Evolutionary conservation across 2,888 invertebrate genomes (phyloP).

Genomic region (Agriotes lineatus): DNA sequence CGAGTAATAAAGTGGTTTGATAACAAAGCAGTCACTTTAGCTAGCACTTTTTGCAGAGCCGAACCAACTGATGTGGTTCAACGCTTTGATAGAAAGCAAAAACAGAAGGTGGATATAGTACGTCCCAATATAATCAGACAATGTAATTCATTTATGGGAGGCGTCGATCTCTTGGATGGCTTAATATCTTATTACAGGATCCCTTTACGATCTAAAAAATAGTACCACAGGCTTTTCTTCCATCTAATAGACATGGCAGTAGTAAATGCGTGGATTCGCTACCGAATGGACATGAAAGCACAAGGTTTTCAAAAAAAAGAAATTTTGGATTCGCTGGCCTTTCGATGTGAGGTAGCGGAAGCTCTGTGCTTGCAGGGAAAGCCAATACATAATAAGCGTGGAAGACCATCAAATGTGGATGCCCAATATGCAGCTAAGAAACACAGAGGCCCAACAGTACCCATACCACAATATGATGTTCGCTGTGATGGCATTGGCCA

Average conservation of each 20-base stretch:
- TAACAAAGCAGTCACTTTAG: conserved; percentile 37
- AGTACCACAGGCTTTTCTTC: conserved; percentile 28
- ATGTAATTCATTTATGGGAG: conserved; percentile 33
- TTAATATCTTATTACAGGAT: conserved; percentile 31
- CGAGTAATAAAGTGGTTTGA: conserved; percentile 44
- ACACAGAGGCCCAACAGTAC: neutral
- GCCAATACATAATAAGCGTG: neutral
- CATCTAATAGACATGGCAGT: conserved; percentile 27
- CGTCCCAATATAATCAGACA: conserved; percentile 34
- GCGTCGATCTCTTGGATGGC: conserved; percentile 33
- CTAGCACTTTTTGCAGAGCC: conserved; percentile 40
- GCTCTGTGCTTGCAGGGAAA: conserved; percentile 3
- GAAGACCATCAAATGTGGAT: conserved; percentile 10
- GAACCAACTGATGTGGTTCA: conserved; percentile 40
- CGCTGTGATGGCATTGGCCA: neutral
- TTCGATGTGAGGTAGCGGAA: conserved; percentile 15
- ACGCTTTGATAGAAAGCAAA: conserved; percentile 40
- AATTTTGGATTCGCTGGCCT: conserved; percentile 3
- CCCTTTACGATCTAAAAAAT: conserved; percentile 20
- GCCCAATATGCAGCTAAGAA: neutral
- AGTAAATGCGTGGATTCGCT: conserved; percentile 23
- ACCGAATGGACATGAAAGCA: conserved; percentile 10
- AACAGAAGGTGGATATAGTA: conserved; percentile 32
- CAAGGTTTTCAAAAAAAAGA: conserved; percentile 17
- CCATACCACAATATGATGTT: neutral